These are phyloP conservation scores for Caenorhabditis wallacei DNA, from an alignment of 2,888 invertebrate species.

Conservation along the genomic window DNA sequence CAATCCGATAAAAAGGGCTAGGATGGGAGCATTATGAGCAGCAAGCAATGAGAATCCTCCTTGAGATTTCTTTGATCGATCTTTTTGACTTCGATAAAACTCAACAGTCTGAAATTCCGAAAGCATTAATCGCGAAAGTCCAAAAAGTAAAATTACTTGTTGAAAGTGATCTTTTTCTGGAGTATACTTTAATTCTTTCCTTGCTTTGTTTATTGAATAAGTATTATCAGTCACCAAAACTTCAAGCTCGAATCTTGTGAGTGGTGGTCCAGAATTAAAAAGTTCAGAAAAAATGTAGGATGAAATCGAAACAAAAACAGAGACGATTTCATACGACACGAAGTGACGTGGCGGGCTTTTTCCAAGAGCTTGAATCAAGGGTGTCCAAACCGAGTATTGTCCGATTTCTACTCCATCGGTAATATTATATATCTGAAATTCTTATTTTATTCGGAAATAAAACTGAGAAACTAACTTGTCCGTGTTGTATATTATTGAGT, in stretches of 20 bases:
- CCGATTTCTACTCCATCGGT: constrained; percentile 22
- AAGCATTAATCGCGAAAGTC: no score
- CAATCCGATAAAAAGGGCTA: no score
- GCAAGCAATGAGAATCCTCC: no score
- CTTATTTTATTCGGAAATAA: background rate
- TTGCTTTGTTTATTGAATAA: constrained; percentile 56
- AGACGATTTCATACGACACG: background rate
- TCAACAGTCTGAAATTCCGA: background rate
- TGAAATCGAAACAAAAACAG: background rate
- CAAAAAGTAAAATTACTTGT: constrained; percentile 1
- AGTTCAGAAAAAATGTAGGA: constrained; percentile 24
- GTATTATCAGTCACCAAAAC: constrained; percentile 57
- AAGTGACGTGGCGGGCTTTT: background rate
- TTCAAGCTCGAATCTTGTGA: constrained; percentile 50
- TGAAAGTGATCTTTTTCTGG: constrained; percentile 34
- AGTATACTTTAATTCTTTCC: constrained; percentile 38
- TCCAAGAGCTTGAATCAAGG: constrained; percentile 25
- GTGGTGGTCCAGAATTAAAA: constrained; percentile 19
- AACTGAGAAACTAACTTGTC: constrained; percentile 12
- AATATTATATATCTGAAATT: constrained; percentile 38
- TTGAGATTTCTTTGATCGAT: no score
- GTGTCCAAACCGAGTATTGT: constrained; percentile 37
- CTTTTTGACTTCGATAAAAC: no score
- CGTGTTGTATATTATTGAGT: constrained; percentile 1
- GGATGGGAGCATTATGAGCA: no score